These are phyloP conservation scores for Synaphobranchus kaupii DNA, from an alignment of 2,797 vertebrate species.

Conservation along the genomic window DNA sequence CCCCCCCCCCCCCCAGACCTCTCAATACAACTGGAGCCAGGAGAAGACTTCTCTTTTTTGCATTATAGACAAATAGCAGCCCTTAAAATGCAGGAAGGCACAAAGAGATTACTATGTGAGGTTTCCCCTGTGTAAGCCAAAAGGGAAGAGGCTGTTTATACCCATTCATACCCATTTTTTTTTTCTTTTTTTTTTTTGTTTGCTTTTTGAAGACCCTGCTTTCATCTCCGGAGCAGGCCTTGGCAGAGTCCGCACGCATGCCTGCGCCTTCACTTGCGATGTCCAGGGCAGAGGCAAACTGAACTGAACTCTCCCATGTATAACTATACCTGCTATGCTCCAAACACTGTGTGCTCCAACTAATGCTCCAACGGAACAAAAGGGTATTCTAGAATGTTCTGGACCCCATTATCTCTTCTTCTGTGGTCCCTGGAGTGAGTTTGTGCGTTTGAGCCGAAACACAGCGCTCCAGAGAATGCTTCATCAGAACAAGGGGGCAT, in stretches of 20 bases:
- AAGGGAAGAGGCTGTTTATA: slow-evolving; percentile 16
- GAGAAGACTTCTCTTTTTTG: background rate
- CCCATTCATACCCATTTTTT: slow-evolving; percentile 14
- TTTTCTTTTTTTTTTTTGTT: background rate
- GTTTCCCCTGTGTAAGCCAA: background rate
- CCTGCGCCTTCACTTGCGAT: background rate
- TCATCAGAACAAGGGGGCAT: background rate
- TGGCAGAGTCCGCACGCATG: slow-evolving; percentile 10
- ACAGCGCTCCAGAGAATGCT: background rate
- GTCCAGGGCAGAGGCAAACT: background rate
- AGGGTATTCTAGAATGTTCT: background rate
- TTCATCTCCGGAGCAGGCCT: background rate
- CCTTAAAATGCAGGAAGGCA: background rate
- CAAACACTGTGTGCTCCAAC: background rate
- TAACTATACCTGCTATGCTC: background rate
- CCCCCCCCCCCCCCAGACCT: too few relatives aligned
- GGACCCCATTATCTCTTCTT: background rate
- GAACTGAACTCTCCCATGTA: background rate
- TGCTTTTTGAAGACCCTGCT: background rate
- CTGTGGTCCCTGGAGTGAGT: background rate
- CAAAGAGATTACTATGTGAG: slow-evolving; percentile 3
- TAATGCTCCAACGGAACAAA: background rate
- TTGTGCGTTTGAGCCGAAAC: too few relatives aligned
- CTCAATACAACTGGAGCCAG: background rate
- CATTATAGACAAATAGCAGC: background rate